phyloP scores from a whole-genome alignment of 1,140 invertebrate genomes.

The Lithobius niger region DNA sequence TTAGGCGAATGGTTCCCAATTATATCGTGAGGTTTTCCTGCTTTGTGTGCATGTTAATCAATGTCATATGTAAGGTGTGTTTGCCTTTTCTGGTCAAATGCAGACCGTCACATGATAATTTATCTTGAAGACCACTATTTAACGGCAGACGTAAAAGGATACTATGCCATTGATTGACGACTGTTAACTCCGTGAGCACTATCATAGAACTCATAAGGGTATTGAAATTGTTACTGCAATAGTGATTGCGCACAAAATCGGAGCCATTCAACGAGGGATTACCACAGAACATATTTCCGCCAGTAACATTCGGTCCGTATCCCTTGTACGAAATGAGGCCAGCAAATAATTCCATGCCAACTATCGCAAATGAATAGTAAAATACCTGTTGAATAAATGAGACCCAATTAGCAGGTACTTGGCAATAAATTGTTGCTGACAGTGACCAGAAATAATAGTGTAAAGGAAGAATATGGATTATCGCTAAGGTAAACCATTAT shows the following conservation, averaged over 20 bases:
- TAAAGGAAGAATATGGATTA: no score
- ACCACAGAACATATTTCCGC: slow-evolving; percentile 30
- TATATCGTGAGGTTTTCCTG: no score
- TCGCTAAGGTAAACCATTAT: no score
- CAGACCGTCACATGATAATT: no score
- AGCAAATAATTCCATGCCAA: slow-evolving; percentile 40
- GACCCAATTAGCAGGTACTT: no score
- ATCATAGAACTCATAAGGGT: slow-evolving; percentile 35
- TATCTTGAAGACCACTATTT: neutral
- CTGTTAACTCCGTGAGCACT: slow-evolving; percentile 38
- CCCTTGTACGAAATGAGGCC: slow-evolving; percentile 29
- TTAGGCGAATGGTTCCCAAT: no score
- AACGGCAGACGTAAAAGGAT: slow-evolving; percentile 37
- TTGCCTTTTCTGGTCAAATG: no score
- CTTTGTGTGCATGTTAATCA: no score
- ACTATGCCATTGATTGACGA: slow-evolving; percentile 45
- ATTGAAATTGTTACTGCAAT: slow-evolving; percentile 43
- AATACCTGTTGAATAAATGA: no score
- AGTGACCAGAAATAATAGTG: no score
- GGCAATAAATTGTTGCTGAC: no score
- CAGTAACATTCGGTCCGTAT: slow-evolving; percentile 19
- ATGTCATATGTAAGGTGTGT: no score
- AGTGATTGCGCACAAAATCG: slow-evolving; percentile 31
- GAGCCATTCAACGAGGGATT: slow-evolving; percentile 32
- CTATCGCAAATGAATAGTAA: slow-evolving; percentile 40